phyloP scores from a whole-genome alignment of 2,888 invertebrate species.

The Melieria picta region DNA sequence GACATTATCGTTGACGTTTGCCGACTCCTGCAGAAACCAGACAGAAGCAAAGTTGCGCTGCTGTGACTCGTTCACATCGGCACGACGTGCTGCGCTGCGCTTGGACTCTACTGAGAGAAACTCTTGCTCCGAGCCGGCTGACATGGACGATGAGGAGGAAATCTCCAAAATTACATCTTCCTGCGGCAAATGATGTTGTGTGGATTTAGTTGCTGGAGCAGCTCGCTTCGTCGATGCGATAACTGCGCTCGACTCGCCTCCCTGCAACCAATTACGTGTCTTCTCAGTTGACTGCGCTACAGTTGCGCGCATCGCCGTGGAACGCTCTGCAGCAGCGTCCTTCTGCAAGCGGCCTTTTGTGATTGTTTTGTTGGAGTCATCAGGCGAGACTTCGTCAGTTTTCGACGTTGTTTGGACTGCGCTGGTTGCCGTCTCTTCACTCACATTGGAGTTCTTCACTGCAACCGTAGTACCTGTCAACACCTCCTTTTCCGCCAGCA shows the following conservation, averaged over 20 bases:
- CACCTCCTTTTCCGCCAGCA: too few species aligned
- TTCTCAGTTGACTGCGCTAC: conserved; percentile 34
- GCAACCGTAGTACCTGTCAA: not conserved
- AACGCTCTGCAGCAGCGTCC: not conserved
- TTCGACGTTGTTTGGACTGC: not conserved
- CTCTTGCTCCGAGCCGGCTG: conserved; percentile 14
- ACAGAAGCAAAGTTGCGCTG: conserved; percentile 37
- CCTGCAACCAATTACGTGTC: conserved; percentile 43
- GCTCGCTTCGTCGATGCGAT: conserved; percentile 6
- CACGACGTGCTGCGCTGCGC: not conserved
- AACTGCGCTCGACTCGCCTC: conserved; percentile 11
- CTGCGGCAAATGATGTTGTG: not conserved
- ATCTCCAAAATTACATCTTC: conserved; percentile 36
- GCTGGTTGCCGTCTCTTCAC: conserved; percentile 2
- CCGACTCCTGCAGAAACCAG: conserved; percentile 31
- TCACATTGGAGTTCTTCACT: not conserved
- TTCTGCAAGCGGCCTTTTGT: not conserved
- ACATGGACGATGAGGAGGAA: conserved; percentile 29
- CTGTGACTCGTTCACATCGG: conserved; percentile 21
- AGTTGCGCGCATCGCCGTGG: too few species aligned
- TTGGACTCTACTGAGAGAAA: not conserved
- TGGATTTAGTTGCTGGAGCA: not conserved
- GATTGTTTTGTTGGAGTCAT: not conserved
- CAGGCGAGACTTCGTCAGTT: not conserved
- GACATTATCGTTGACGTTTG: not conserved